Evolutionary conservation across 1,140 invertebrate species (phyloP).

Genomic region (Drosophila varians): DNA sequence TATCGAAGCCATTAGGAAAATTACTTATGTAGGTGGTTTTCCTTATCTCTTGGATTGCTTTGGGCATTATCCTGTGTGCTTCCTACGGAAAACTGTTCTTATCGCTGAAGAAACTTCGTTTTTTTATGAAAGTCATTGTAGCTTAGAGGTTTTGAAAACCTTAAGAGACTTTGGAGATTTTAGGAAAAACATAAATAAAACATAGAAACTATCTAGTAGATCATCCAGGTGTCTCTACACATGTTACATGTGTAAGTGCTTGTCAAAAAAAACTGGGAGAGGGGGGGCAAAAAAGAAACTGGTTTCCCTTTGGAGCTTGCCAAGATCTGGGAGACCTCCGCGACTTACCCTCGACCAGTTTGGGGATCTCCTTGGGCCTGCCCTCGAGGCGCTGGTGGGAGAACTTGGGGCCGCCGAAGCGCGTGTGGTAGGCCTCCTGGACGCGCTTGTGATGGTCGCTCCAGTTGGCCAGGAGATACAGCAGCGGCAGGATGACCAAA

Average conservation of each 20-base stretch:
- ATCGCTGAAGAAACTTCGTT: too few relatives aligned
- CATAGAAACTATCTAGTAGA: background rate
- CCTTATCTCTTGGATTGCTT: too few relatives aligned
- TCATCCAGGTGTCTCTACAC: background rate
- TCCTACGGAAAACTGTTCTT: too few relatives aligned
- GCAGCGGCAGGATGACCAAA: conserved; percentile 75
- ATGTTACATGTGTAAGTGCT: background rate
- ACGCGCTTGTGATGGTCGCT: conserved; percentile 78
- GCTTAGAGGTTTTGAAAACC: too few relatives aligned
- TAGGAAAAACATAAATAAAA: background rate
- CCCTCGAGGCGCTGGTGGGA: conserved; percentile 69
- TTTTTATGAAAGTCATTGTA: too few relatives aligned
- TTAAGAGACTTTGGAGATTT: too few relatives aligned
- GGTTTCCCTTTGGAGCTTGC: background rate
- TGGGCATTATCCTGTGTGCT: too few relatives aligned
- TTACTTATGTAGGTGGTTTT: too few relatives aligned
- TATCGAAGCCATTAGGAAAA: too few relatives aligned
- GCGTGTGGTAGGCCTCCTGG: conserved; percentile 67
- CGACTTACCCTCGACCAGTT: conserved; percentile 75
- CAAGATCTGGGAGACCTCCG: background rate
- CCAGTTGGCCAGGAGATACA: conserved; percentile 84
- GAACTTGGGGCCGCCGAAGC: conserved; percentile 64
- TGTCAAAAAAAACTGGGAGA: background rate
- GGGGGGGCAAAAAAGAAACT: background rate
- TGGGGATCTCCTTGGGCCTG: conserved; percentile 69